Conservation (phyloP, 2,888 invertebrate species). For the Omphaloscelis lunosa region DNA sequence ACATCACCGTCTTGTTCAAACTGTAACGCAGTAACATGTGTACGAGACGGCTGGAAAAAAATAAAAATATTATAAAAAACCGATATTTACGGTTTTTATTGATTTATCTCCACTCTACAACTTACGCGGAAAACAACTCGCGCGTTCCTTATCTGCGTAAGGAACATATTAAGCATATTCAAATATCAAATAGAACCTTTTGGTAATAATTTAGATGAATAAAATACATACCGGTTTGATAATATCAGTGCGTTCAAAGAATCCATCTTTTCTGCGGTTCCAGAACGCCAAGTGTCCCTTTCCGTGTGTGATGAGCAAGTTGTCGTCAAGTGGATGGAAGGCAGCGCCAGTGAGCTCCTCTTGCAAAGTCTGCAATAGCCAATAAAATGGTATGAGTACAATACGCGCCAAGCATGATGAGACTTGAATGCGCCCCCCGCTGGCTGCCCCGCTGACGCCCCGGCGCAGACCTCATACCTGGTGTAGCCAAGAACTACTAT, state of each 20-base stretch:
- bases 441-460: too few relatives aligned
- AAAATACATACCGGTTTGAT: slow-evolving; percentile 93
- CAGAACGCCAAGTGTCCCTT: slow-evolving; percentile 98
- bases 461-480: too few relatives aligned
- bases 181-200: slow-evolving; percentile 22
- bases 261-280: slow-evolving; percentile 97
- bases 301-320: slow-evolving; percentile 97
- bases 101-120: slow-evolving; percentile 39
- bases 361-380: slow-evolving; percentile 93
- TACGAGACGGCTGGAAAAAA: slow-evolving; percentile 93
- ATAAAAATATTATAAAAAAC: slow-evolving; percentile 4
- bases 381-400: background rate
- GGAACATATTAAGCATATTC: slow-evolving; percentile 45
- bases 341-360: slow-evolving; percentile 97
- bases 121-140: slow-evolving; percentile 49
- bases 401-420: too few relatives aligned
- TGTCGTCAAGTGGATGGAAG: slow-evolving; percentile 97
- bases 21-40: slow-evolving; percentile 96
- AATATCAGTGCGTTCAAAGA: slow-evolving; percentile 97
- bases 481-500: too few relatives aligned
- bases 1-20: slow-evolving; percentile 98
- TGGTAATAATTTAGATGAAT: background rate
- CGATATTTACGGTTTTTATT: slow-evolving; percentile 31
- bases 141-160: slow-evolving; percentile 38
- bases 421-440: too few relatives aligned